Evolutionary conservation across 2,888 invertebrate genomes (phyloP), one percentile per base, ranked within the genome.

Genomic region (Ichneumoninae sp.): DNA sequence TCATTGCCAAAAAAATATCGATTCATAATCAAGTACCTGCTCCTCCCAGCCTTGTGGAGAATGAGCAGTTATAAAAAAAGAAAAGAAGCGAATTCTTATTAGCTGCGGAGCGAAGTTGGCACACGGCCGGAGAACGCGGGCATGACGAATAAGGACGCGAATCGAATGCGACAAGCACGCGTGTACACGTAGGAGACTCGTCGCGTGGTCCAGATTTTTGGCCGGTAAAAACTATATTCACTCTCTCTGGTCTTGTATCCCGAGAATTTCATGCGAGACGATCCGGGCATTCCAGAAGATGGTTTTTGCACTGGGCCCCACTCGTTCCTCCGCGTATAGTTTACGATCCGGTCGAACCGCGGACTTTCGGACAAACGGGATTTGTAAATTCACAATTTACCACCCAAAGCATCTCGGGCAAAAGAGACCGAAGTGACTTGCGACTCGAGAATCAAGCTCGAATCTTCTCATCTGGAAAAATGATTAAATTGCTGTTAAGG

Each of bases 101-200:
- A 86, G 87, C 83, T 60, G 82, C 63, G 66, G 65, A 65, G 22
- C 44, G 52, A 40, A 50, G 69, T 63, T 79, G 33, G 66, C 76
- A 33, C 75, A 47, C 73, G 78, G 70, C 76, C 74, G 79, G 71
- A 77, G 85, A 81, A 74, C 85, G 70, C 85, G 83, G 84, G 83
- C 83, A 76, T 84, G 87, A 88, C 89, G 88, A 87, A 89, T 88
- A 89, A 87, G 88, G 88, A 83, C 83, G 86, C 79, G 86, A 81
- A 75, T 81, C 77, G 80, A 85, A 71, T 66, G 73, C 65, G 81
- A 80, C 70, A 70, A 71, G 63, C 76, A 54, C 66, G 79, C 63
- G 65, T 47, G 71, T 66, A 65, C 68, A 33, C 52, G 78, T 44
- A 33, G 26, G 60, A 69, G 63, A 70, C 57, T 60, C 68, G 54